Conservation (phyloP, 2,113 vertebrate genomes). For the Delphinapterus leucas region DNA sequence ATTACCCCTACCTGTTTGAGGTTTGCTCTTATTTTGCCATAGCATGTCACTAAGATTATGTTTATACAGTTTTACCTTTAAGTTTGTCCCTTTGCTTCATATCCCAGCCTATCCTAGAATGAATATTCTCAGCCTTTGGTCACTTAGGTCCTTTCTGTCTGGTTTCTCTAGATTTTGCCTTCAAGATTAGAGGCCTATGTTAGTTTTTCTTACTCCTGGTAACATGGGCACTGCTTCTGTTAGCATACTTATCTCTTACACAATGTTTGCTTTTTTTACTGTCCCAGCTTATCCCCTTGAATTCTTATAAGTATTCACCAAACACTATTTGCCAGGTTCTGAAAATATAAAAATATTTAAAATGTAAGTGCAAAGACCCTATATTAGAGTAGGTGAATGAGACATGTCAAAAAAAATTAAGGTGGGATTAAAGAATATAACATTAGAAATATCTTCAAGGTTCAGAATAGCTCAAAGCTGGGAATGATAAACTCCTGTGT, state of each 20-base stretch:
- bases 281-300: neutral
- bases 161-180: conserved; percentile 5
- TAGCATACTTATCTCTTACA: neutral
- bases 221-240: neutral
- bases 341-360: neutral
- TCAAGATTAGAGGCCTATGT: neutral
- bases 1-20: neutral
- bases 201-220: neutral
- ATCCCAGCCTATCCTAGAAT: neutral
- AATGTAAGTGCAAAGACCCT: neutral
- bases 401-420: neutral
- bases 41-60: neutral
- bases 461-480: neutral
- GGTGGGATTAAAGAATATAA: neutral
- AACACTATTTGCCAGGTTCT: neutral
- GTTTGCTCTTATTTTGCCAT: neutral
- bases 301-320: neutral
- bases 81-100: neutral
- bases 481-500: neutral
- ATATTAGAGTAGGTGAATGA: neutral
- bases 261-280: neutral
- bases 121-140: neutral
- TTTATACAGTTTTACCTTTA: neutral
- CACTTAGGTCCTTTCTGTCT: neutral
- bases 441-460: conserved; percentile 7